Conservation (phyloP, 2,113 vertebrate species). For the Pedionomus torquatus region DNA sequence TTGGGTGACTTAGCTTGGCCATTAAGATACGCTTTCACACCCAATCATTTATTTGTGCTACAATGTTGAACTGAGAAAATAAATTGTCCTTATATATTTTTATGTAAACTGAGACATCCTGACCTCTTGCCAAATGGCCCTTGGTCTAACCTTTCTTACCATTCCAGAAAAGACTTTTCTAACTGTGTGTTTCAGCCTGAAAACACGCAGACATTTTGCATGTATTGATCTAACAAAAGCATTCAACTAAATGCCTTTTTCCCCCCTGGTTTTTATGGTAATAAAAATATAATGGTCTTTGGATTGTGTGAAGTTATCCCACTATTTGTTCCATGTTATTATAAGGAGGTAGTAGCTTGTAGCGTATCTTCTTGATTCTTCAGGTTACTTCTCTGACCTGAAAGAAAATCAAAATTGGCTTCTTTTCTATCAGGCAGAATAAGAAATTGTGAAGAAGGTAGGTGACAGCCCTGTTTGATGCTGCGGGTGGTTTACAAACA, state of each 20-base stretch:
- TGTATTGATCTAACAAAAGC: neutral
- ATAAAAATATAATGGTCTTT: neutral
- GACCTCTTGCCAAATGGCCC: neutral
- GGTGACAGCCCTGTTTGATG: neutral
- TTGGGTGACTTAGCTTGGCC: neutral
- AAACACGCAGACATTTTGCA: neutral
- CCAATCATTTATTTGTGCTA: neutral
- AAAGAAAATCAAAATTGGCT: neutral
- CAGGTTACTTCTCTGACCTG: neutral
- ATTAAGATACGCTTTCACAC: neutral
- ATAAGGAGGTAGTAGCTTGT: neutral
- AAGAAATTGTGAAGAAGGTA: neutral
- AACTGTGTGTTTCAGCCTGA: neutral
- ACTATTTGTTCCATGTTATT: neutral
- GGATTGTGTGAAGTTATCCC: neutral
- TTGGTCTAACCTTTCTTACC: neutral
- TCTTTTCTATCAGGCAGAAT: neutral
- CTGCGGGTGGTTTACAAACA: neutral
- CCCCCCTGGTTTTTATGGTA: neutral
- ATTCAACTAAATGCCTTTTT: neutral
- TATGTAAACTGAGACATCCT: neutral
- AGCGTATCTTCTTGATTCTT: neutral
- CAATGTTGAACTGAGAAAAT: neutral
- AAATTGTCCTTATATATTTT: neutral
- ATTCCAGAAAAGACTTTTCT: neutral